Conservation (phyloP, 2,797 vertebrate species). For the Thalassophryne amazonica region DNA sequence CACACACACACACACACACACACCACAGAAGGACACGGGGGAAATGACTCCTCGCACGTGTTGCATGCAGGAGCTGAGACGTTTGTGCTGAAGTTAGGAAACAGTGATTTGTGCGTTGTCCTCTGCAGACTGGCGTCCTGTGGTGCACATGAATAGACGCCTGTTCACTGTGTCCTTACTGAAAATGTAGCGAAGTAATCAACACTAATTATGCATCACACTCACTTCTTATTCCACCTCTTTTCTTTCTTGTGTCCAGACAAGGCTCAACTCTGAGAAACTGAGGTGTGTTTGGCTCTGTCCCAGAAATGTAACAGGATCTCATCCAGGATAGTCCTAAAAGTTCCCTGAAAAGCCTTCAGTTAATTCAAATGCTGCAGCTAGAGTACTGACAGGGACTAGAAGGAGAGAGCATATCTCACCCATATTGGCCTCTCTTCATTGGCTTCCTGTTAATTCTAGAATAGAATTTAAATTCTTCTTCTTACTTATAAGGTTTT, state of each 20-base stretch:
- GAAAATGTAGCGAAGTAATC: conserved; percentile 22
- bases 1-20: conserved; percentile 5
- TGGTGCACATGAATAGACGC: conserved; percentile 48
- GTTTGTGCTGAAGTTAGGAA: conserved; percentile 23
- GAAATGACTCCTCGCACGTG: conserved; percentile 44
- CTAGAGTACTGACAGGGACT: too few species aligned
- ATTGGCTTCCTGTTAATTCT: too few species aligned
- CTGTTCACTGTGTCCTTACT: conserved; percentile 27
- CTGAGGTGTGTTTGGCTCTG: neutral
- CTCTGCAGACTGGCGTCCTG: conserved; percentile 40
- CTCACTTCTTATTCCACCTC: neutral
- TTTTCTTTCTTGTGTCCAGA: neutral
- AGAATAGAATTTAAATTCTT: too few species aligned
- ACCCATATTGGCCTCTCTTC: too few species aligned
- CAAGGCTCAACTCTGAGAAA: neutral
- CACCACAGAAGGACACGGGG: conserved; percentile 12
- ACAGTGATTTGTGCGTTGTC: conserved; percentile 52
- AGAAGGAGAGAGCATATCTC: too few species aligned
- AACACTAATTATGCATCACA: conserved; percentile 16
- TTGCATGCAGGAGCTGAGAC: conserved; percentile 6
- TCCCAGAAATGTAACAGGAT: too few species aligned
- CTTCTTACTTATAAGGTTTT: too few species aligned
- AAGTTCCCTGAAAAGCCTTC: too few species aligned
- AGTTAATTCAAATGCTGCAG: too few species aligned
- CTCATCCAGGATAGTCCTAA: too few species aligned